Base-by-base conservation (phyloP, 2,888 invertebrate species). In the Agrochola lychnidis region DNA sequence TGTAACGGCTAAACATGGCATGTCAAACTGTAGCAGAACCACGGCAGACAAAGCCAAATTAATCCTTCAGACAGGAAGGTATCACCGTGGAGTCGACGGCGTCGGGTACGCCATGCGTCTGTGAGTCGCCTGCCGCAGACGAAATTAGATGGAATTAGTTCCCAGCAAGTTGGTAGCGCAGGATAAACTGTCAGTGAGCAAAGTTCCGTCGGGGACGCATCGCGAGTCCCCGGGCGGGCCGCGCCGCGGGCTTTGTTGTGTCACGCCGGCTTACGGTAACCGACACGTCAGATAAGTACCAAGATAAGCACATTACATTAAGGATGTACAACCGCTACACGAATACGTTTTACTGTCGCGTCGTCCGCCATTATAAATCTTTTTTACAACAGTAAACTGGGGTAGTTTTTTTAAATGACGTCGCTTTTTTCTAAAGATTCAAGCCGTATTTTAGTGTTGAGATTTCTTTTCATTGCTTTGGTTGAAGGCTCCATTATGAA, bases 131-230 rank as follows among this genome's bases (percentile, higher is more conserved):
- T 76, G 78, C 89, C 89, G 72, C 91, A 89, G 90, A 85, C 91
- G 90, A 92, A 93, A 93, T 93, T 94, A 92, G 91, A 91, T 85
- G 84, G 91, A 93, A 94, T 94, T 94, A 94, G 93, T 93, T 93
- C 80, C 85, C 80, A 91, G 90, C 93, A 92, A 93, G 91, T 93
- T 90, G 82, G 87, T 84, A 81, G 89, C 87, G 86, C 87, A 88
- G 90, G 88, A 90, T 92, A 92, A 92, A 91, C 90, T 92, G 91
- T 89, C 91, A 88, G 89, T 89, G 79, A 85, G 81, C 59, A 87
- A 91, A 91, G 89, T 92, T 91, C 79, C 73, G 80, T 77, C 81
- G 81, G 88, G 78, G 87, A 88, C 87, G 87, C 89, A 86, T 81
- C 79, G 83, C 85, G 84, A 86, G 82, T 84, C 79, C 78, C 81